A percentile compares a stretch with the other conserved stretches of the same genome.
Evolutionary conservation across 2,113 vertebrate genomes (phyloP).

Genomic region (Cyprinodon tularosa): DNA sequence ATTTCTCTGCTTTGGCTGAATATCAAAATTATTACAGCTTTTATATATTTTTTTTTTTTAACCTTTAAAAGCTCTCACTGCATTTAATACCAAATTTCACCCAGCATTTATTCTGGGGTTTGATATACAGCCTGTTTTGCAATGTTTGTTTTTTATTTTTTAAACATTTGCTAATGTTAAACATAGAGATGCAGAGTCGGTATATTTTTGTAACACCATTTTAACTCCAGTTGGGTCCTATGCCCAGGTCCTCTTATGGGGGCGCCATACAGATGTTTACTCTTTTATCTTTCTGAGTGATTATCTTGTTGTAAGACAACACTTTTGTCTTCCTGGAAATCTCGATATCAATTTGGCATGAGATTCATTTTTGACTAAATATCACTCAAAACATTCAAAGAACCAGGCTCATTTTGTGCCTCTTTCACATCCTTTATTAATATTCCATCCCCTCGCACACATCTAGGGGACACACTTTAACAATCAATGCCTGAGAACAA

Average conservation of each 20-base stretch:
- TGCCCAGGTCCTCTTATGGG: too few relatives aligned
- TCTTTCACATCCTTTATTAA: not conserved
- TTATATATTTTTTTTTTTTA: not conserved
- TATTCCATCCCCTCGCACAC: not conserved
- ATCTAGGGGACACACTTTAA: not conserved
- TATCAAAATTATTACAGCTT: not conserved
- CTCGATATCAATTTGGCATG: not conserved
- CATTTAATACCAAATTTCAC: not conserved
- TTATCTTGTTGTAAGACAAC: not conserved
- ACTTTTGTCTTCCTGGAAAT: not conserved
- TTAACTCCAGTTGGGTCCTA: not conserved
- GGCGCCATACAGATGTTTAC: too few relatives aligned
- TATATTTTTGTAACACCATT: not conserved
- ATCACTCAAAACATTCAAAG: not conserved
- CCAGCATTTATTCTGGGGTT: not conserved
- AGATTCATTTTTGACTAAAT: not conserved
- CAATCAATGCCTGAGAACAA: not conserved
- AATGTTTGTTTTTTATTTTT: not conserved
- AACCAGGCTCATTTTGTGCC: not conserved
- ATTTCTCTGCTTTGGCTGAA: not conserved
- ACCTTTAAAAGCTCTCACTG: not conserved
- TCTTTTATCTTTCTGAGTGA: not conserved
- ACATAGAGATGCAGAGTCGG: not conserved
- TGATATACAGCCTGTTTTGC: not conserved
- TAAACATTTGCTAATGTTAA: not conserved